Conservation (phyloP, 1,140 invertebrate species). For the Monochamus saltuarius region DNA sequence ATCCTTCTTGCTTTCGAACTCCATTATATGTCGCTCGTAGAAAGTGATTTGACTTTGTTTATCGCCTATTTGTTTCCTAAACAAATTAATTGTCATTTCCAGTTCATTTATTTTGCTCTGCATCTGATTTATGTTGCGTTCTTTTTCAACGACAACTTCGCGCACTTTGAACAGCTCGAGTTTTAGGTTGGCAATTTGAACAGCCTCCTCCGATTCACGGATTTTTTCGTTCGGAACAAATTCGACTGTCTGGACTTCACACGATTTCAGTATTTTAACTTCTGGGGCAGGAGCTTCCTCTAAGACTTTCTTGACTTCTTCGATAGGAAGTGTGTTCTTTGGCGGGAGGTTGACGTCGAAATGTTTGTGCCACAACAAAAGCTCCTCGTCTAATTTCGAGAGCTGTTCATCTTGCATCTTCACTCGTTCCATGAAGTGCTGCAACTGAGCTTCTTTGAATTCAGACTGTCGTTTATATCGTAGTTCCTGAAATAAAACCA, state of each 20-base stretch:
- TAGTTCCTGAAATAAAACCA: constrained; percentile 38
- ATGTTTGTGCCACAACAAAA: constrained; percentile 37
- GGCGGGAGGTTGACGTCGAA: constrained; percentile 4
- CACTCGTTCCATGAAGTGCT: constrained; percentile 38
- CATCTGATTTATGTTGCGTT: constrained; percentile 28
- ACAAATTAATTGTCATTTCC: constrained; percentile 39
- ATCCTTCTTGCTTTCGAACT: constrained; percentile 37
- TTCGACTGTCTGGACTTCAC: constrained; percentile 28
- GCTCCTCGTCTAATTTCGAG: constrained; percentile 46
- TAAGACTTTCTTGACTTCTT: not conserved
- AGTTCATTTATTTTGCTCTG: constrained; percentile 35
- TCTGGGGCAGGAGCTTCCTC: not conserved
- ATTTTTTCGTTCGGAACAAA: not conserved
- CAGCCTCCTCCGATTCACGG: constrained; percentile 1
- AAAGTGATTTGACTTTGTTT: constrained; percentile 47
- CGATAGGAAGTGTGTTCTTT: not conserved
- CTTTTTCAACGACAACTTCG: constrained; percentile 28
- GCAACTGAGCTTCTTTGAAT: constrained; percentile 45
- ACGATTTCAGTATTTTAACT: constrained; percentile 24
- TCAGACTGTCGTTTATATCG: constrained; percentile 39
- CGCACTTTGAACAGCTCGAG: constrained; percentile 18
- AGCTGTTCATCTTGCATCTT: constrained; percentile 46
- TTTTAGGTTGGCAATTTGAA: constrained; percentile 11
- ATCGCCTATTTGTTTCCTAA: constrained; percentile 43
- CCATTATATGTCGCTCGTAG: constrained; percentile 45